phyloP scores from a whole-genome alignment of 2,797 vertebrate genomes.

The Notolabrus celidotus region DNA sequence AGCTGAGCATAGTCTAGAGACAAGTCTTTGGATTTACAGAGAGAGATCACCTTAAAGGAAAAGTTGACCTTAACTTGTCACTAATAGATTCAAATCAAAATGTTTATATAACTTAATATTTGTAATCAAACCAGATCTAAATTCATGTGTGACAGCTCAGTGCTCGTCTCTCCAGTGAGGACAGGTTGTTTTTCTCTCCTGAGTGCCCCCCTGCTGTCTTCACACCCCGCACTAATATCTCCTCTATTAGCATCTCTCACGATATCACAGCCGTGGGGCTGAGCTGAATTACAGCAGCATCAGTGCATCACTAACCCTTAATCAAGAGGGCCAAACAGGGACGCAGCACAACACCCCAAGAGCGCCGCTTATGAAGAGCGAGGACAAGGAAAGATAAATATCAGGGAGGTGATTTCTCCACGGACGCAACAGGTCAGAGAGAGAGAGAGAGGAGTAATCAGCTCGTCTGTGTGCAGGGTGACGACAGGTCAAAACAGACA shows the following conservation, averaged over 20 bases:
- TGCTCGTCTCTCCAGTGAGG: background rate
- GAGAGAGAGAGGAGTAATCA: slow-evolving; percentile 43
- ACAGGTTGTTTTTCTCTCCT: slow-evolving; percentile 11
- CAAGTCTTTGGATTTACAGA: too few species aligned
- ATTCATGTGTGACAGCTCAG: background rate
- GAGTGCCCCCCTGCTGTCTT: slow-evolving; percentile 10
- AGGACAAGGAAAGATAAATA: slow-evolving; percentile 28
- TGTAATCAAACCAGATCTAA: background rate
- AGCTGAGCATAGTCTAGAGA: too few species aligned
- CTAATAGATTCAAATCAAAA: background rate
- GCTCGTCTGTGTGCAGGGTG: slow-evolving; percentile 42
- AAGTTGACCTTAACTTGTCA: background rate
- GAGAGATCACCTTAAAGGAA: too few species aligned
- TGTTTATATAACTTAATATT: background rate
- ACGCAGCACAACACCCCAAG: slow-evolving; percentile 27
- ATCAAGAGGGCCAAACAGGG: slow-evolving; percentile 55
- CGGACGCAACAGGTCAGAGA: slow-evolving; percentile 30
- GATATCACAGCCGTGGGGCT: slow-evolving; percentile 43
- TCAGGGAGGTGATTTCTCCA: slow-evolving; percentile 11
- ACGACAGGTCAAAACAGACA: slow-evolving; percentile 8
- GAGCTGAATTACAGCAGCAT: slow-evolving; percentile 65
- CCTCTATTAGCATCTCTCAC: slow-evolving; percentile 50
- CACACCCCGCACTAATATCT: slow-evolving; percentile 32
- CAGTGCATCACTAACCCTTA: slow-evolving; percentile 54
- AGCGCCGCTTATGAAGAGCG: slow-evolving; percentile 25